Evolutionary conservation across 2,888 invertebrate genomes (phyloP), one percentile per base, ranked within the genome.

Genomic region (Asteroscopus sphinx): DNA sequence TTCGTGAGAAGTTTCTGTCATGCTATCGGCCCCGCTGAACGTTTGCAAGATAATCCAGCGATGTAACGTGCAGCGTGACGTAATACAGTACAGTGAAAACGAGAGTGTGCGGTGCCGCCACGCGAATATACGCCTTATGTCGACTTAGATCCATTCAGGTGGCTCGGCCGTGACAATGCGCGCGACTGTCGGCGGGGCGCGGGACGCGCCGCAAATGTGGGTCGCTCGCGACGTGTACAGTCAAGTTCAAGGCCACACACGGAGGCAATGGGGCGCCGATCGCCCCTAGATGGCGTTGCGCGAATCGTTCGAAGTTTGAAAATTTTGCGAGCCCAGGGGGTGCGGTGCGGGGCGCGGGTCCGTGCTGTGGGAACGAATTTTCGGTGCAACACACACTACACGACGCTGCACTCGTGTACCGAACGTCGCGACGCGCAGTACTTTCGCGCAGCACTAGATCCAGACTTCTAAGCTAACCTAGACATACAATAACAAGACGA

Each of bases 231-330:
- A 83, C 86, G 87, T 67, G 62, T 82, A 82, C 80, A 86, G 91
- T 92, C 93, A 94, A 93, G 93, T 93, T 94, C 93, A 93, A 93
- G 93, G 93, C 91, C 89, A 91, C 92, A 79, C 82, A 80, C 81
- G 76, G 74, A 76, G 79, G 86, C 85, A 71, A 83, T 82, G 81
- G 85, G 85, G 83, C 79, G 79, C 82, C 79, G 68, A 86, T 85
- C 88, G 88, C 83, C 85, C 87, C 83, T 90, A 93, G 93, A 92
- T 93, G 93, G 93, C 93, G 93, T 87, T 92, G 90, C 78, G 82
- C 82, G 90, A 87, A 68, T 62, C 68, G 48, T 87, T 82, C 85
- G 85, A 82, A 81, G 83, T 89, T 87, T 76, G 86, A 92, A 93
- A 91, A 86, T 88, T 91, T 92, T 79, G 91, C 91, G 88, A 89